phyloP scores from a whole-genome alignment of 2,797 vertebrate genomes.

The Galagoides demidoff region DNA sequence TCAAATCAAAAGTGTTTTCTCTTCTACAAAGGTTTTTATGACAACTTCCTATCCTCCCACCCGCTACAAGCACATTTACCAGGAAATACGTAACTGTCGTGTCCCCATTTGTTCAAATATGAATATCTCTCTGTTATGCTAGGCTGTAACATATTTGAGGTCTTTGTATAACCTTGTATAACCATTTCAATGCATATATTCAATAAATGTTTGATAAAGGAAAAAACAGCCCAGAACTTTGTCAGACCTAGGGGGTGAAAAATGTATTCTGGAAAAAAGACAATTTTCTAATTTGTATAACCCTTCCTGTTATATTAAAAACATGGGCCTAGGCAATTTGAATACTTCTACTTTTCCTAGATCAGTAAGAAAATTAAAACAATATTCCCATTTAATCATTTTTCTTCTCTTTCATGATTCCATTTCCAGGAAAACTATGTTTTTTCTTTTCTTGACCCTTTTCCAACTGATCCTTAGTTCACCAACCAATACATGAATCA shows the following conservation, averaged over 20 bases:
- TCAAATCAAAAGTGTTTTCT: slow-evolving; percentile 47
- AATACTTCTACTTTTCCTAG: slow-evolving; percentile 14
- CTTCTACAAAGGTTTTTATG: not conserved
- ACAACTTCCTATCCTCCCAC: not conserved
- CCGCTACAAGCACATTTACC: not conserved
- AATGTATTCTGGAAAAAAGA: not conserved
- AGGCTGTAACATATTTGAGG: not conserved
- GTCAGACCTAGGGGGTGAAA: not conserved
- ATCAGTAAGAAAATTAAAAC: slow-evolving; percentile 14
- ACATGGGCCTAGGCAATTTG: not conserved
- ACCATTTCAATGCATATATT: not conserved
- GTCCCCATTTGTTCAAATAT: not conserved
- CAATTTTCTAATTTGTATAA: not conserved
- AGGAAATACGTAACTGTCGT: not conserved
- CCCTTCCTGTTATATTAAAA: not conserved
- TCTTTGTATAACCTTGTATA: not conserved
- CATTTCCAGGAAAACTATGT: not conserved
- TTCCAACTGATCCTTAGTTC: not conserved
- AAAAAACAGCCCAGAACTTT: not conserved
- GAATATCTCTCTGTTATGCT: not conserved
- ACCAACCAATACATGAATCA: not conserved
- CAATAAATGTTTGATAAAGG: not conserved
- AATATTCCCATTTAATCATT: not conserved
- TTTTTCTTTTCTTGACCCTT: not conserved
- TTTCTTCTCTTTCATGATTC: not conserved